Evolutionary conservation across 2,797 vertebrate species (phyloP).

Genomic region (Thripadectes ignobilis): DNA sequence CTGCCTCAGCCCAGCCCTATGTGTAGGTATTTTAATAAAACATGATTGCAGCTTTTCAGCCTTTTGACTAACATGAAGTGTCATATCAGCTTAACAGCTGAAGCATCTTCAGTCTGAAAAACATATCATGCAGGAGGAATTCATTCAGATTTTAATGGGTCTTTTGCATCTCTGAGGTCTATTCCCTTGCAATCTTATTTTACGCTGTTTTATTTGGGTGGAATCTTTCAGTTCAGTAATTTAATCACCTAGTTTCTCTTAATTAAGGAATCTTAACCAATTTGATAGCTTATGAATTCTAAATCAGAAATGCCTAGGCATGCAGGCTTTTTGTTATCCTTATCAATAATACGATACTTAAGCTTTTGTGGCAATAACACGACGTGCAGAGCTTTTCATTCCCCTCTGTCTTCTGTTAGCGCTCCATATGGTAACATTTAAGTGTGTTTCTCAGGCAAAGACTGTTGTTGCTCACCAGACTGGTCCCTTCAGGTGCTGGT

Average conservation of each 20-base stretch:
- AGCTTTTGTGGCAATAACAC: conserved; percentile 21
- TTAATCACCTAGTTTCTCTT: background rate
- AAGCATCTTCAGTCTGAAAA: conserved; percentile 42
- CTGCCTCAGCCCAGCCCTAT: background rate
- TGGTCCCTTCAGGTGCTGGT: conserved; percentile 66
- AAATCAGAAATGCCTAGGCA: conserved; percentile 2
- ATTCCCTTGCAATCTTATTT: background rate
- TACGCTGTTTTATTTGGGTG: background rate
- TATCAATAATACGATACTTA: conserved; percentile 33
- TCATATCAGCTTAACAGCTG: conserved; percentile 32
- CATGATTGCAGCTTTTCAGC: conserved; percentile 47
- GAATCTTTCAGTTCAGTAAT: background rate
- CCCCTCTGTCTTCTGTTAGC: conserved; percentile 51
- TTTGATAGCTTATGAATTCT: conserved; percentile 7
- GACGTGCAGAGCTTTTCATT: background rate
- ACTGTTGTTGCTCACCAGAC: conserved; percentile 39
- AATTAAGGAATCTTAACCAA: background rate
- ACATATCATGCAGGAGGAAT: background rate
- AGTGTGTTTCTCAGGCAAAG: conserved; percentile 26
- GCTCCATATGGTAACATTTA: conserved; percentile 70
- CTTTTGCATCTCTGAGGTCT: background rate
- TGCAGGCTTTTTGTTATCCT: conserved; percentile 19
- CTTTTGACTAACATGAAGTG: conserved; percentile 57
- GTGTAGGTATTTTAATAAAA: conserved; percentile 59
- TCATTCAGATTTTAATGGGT: conserved; percentile 27